Evolutionary conservation across 2,113 vertebrate species (phyloP).

Genomic region (Lepisosteus osseus): DNA sequence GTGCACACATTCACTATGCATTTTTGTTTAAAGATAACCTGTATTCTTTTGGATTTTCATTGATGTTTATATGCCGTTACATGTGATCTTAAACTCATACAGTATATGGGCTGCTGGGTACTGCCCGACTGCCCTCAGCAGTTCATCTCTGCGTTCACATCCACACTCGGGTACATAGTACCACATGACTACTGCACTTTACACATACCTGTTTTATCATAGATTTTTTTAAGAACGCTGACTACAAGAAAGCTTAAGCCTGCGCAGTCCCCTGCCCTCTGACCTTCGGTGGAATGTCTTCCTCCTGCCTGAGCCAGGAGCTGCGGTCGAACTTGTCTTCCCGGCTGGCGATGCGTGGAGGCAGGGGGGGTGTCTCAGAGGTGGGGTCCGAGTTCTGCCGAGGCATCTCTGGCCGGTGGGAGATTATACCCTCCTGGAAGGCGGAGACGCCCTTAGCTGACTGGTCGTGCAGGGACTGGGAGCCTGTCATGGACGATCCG

Average conservation of each 20-base stretch:
- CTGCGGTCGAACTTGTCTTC: constrained; percentile 91
- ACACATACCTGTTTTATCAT: neutral
- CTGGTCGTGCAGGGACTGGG: constrained; percentile 95
- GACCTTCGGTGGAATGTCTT: constrained; percentile 97
- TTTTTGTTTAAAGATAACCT: no score
- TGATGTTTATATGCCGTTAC: no score
- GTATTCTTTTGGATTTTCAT: no score
- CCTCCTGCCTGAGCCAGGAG: constrained; percentile 96
- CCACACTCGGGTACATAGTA: neutral
- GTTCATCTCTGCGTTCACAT: neutral
- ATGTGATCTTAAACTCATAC: no score
- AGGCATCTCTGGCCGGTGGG: constrained; percentile 92
- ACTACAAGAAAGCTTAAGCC: neutral
- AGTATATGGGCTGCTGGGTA: no score
- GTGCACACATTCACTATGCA: no score
- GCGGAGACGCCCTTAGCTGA: constrained; percentile 87
- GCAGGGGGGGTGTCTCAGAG: constrained; percentile 91
- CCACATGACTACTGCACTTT: neutral
- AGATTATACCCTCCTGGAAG: constrained; percentile 87
- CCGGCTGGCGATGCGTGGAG: constrained; percentile 76
- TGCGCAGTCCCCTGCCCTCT: constrained; percentile 26
- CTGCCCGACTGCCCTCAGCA: neutral
- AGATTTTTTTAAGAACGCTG: neutral
- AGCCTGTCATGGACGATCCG: constrained; percentile 88
- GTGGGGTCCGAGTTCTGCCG: constrained; percentile 98